Evolutionary conservation across 2,888 invertebrate genomes (phyloP), one percentile per base, ranked within the genome.

Genomic region (Macaria notata): DNA sequence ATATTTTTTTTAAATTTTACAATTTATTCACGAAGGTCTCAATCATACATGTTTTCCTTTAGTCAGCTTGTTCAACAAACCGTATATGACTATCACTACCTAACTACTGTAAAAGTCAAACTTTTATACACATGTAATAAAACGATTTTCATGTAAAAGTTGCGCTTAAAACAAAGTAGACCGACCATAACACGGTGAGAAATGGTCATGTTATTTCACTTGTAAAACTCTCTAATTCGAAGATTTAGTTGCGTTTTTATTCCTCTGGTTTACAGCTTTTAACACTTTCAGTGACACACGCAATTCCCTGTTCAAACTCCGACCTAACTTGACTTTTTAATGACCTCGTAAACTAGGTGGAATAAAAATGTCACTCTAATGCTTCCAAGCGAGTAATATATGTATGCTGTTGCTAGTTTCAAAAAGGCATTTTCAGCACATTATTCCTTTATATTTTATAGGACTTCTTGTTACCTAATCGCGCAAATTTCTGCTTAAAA

Each of bases 51-150:
- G 33, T 36, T 36, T 6, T 36, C 76, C 76, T 84, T 78, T 74
- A 75, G 79, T 80, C 76, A 75, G 70, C 77, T 81, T 81, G 80
- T 84, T 78, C 69, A 69, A 81, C 83, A 82, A 66, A 79, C 78
- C 72, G 78, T 79, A 84, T 86, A 36, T 36, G 33, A 36, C 33
- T 36, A 4, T 3, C 33, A 36, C 33, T 36, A 36, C 33, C 7
- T 76, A 66, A 72, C 72, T 64, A 72, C 68, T 76, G 75, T 83
- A 82, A 81, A 79, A 73, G 70, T 73, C 57, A 61, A 73, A 78
- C 70, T 69, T 78, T 78, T 76, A 72, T 75, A 72, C 63, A 71
- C 73, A 69, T 61, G 64, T 55, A 67, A 64, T 75, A 73, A 75
- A 76, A 31, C 62, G 64, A 68, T 73, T 69, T 61, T 64, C 65